Evolutionary conservation across 2,113 vertebrate species (phyloP).

Genomic region (Gymnocephalus cernua): DNA sequence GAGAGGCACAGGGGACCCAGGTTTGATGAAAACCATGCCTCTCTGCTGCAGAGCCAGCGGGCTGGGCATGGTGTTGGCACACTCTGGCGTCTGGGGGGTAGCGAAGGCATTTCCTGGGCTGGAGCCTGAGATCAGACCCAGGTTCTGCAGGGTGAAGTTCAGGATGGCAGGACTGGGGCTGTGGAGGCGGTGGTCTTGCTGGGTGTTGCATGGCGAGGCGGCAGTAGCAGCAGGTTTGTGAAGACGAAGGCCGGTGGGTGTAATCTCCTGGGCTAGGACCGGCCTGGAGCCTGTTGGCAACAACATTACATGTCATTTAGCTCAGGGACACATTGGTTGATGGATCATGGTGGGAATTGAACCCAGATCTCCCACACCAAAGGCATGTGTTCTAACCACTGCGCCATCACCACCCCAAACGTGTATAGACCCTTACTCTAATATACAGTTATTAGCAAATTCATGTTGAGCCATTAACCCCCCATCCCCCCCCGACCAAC

Average conservation of each 20-base stretch:
- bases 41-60: slow-evolving; percentile 78
- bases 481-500: too few relatives aligned
- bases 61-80: slow-evolving; percentile 49
- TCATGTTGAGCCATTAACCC: background rate
- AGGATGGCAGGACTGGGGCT: slow-evolving; percentile 90
- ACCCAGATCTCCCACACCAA: too few relatives aligned
- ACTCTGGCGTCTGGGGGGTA: slow-evolving; percentile 73
- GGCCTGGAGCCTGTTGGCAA: slow-evolving; percentile 86
- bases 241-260: slow-evolving; percentile 86
- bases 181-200: slow-evolving; percentile 76
- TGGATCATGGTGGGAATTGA: too few relatives aligned
- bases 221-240: slow-evolving; percentile 28
- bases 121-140: slow-evolving; percentile 88
- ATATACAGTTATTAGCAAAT: background rate
- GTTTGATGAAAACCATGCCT: slow-evolving; percentile 84
- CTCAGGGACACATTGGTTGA: too few relatives aligned
- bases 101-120: slow-evolving; percentile 46
- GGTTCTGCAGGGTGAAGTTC: slow-evolving; percentile 94
- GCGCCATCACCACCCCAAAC: too few relatives aligned
- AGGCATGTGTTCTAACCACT: too few relatives aligned
- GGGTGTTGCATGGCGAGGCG: slow-evolving; percentile 78
- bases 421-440: background rate
- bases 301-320: too few relatives aligned
- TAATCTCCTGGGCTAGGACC: slow-evolving; percentile 84
- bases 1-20: slow-evolving; percentile 62